These are phyloP conservation scores for Patella depressa DNA, from an alignment of 2,888 invertebrate genomes.

Conservation along the genomic window DNA sequence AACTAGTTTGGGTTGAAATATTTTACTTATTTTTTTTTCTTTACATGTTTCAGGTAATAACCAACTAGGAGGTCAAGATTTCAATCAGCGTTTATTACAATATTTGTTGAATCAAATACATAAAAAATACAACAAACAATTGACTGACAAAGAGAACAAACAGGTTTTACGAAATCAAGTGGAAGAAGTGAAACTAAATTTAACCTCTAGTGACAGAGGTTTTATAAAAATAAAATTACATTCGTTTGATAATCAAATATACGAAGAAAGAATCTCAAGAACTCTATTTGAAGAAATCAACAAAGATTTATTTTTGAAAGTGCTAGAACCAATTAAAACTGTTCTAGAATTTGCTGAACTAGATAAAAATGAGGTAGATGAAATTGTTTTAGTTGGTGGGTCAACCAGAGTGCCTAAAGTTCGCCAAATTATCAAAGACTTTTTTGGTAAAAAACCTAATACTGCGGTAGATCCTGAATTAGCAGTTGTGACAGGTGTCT, in stretches of 20 bases:
- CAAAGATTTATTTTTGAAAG: conserved; percentile 71
- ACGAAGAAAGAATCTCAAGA: conserved; percentile 65
- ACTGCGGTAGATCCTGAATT: conserved; percentile 72
- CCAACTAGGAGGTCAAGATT: conserved; percentile 74
- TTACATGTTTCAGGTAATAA: conserved; percentile 71
- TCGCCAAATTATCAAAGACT: conserved; percentile 70
- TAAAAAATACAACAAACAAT: conserved; percentile 50
- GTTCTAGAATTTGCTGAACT: conserved; percentile 70
- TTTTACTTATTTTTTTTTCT: not conserved
- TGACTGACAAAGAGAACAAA: conserved; percentile 71
- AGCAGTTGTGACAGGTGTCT: conserved; percentile 73
- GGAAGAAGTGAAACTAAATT: conserved; percentile 71
- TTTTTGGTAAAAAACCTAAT: conserved; percentile 68
- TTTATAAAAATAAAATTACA: conserved; percentile 63
- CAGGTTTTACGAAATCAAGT: conserved; percentile 71
- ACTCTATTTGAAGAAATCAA: conserved; percentile 72
- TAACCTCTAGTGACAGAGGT: conserved; percentile 60
- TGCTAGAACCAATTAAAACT: conserved; percentile 71
- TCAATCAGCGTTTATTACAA: conserved; percentile 72
- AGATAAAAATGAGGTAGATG: conserved; percentile 70
- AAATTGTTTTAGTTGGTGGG: conserved; percentile 74
- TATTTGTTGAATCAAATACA: conserved; percentile 62
- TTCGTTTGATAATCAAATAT: conserved; percentile 57
- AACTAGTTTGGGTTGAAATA: not conserved
- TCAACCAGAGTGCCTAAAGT: conserved; percentile 73